Evolutionary conservation across 2,113 vertebrate genomes (phyloP), one percentile per base, ranked within the genome.

Genomic region (Gallinago jamesoni): DNA sequence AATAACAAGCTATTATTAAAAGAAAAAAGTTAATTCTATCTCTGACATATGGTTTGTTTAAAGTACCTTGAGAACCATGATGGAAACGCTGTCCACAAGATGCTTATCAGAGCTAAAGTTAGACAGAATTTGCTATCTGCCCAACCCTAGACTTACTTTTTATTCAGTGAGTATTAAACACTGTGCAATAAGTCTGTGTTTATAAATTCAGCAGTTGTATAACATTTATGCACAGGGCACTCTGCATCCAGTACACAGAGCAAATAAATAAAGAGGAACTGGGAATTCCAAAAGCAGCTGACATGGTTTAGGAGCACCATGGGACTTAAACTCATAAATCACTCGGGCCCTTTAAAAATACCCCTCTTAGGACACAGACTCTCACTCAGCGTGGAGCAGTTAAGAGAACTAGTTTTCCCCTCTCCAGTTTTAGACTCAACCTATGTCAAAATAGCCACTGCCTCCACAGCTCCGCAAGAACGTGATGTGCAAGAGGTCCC

Each of bases 1-100:
- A 90, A 64, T 39, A 91, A 67, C n/a, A 90, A 83, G 60, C 39
- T 87, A 74, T 63, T 90, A 80, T 70, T 63, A 70, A 93, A 94
- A 81, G 43, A 86, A 16, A 47, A 50, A 23, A 39, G 33, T 76
- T 59, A 80, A 30, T 67, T 89, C 62, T 84, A 73, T n/a, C 72
- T 85, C 93, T 87, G 78, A 78, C 89, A 77, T 75, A 67, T 9
- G 33, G 76, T 77, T 96, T 97, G 80, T 90, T 97, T 97, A 91
- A 92, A 94, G 86, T 90, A 94, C 90, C 84, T 97, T 87, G 84
- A 69, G 76, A 95, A 94, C 6, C 72, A 74, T 45, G 81, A 79
- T 47, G 30, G 66, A 90, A 93, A 95, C 91, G 62, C 64, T 93
- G 90, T 93, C 31, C 67, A 80, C 60, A 57, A 94, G 67, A 96